Base-by-base conservation (phyloP, 2,113 vertebrate genomes). In the Odocoileus hemionus region DNA sequence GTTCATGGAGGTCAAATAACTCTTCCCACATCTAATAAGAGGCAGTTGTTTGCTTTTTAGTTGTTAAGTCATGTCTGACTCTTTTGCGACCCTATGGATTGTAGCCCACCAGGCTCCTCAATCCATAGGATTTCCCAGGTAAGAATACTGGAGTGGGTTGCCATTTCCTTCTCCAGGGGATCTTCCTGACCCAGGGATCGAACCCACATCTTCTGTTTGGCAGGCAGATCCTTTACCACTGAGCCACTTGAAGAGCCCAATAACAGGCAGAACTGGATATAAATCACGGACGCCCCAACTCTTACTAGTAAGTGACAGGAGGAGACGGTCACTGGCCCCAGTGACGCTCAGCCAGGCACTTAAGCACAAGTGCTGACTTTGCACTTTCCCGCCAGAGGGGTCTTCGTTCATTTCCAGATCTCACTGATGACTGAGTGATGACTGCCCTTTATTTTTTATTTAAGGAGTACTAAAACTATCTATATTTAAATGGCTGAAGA, bases 401-500 rank as follows among this genome's bases (percentile, higher is more conserved):
- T 33, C 82, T 26, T 97, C 15, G 88, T 89, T 94, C 57, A 94
- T 79, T 96, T 96, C 88, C 12, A 91, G 36, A 95, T 30, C 55
- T 50, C 26, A 28, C 25, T n/a, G n/a, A 43, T 55, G 57, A 39
- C 21, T 30, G 78, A 88, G n/a, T 4, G 93, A 64, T 14, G 60
- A 96, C 50, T 67, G 86, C 19, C 67, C 70, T 11, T 10, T n/a
- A 7, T 45, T 80, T 94, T 88, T 94, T 79, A 39, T 93, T n/a
- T 78, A 36, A 97, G 54, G 33, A 85, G 64, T 52, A 84, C 23
- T 94, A 96, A 76, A n/a, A 45, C 33, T 9, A 23, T 78, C 80
- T 96, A 96, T 57, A 36, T 30, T 97, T 98, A 98, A 98, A 45
- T 96, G 95, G 94, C 83, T 97, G 82, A 74, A 87, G 78, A 43